phyloP scores from a whole-genome alignment of 2,113 vertebrate species.

The Lampris incognitus region DNA sequence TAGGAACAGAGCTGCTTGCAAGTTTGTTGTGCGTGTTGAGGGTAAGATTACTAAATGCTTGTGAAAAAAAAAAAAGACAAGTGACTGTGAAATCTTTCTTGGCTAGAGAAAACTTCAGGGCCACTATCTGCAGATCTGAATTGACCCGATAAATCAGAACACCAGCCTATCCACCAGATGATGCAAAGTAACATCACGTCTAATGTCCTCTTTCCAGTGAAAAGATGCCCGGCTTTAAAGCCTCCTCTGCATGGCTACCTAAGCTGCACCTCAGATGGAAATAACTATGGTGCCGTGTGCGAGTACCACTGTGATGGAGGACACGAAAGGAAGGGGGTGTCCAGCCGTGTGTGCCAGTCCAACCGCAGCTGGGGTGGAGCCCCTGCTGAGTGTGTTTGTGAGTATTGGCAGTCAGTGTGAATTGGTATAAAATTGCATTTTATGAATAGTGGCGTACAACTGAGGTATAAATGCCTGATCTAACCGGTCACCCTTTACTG shows the following conservation, averaged over 20 bases:
- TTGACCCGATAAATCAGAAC: background rate
- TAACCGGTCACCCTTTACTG: conserved; percentile 3
- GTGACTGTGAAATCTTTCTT: background rate
- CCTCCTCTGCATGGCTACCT: conserved; percentile 88
- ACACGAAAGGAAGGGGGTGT: conserved; percentile 85
- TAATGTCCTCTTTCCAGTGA: conserved; percentile 79
- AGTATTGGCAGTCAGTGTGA: conserved; percentile 64
- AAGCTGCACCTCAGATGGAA: conserved; percentile 87
- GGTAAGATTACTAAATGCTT: conserved; percentile 77
- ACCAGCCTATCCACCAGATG: background rate
- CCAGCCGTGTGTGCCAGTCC: conserved; percentile 88
- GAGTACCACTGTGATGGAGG: conserved; percentile 91
- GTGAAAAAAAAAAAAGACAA: background rate
- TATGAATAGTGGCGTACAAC: background rate
- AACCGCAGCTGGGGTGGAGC: conserved; percentile 88
- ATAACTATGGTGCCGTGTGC: conserved; percentile 93
- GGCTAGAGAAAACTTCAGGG: too few relatives aligned
- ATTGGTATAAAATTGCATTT: background rate
- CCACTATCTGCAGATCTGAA: background rate
- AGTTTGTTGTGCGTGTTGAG: conserved; percentile 91
- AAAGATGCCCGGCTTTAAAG: conserved; percentile 86
- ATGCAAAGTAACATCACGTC: background rate
- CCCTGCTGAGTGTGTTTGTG: conserved; percentile 85
- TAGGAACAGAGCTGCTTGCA: conserved; percentile 94
- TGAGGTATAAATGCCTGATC: background rate